These are phyloP conservation scores for Ciconia maguari DNA, from an alignment of 2,113 vertebrate genomes.

Conservation along the genomic window DNA sequence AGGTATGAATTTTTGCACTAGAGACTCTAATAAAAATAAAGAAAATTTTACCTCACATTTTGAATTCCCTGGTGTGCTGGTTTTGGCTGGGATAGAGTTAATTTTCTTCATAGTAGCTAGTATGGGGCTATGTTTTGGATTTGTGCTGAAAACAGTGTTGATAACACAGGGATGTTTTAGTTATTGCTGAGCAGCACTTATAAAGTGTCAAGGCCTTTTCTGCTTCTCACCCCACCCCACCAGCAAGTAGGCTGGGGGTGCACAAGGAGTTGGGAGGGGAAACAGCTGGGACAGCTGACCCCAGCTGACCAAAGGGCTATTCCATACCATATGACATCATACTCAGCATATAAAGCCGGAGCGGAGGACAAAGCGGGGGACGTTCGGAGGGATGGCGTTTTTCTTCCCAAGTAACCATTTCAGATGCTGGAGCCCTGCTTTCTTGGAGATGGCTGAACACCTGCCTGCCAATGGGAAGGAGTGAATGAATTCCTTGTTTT, in stretches of 20 bases:
- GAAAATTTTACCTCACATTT: neutral
- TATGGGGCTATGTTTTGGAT: neutral
- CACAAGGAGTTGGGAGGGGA: neutral
- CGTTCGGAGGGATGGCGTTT: neutral
- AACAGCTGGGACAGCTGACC: neutral
- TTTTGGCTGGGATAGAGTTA: neutral
- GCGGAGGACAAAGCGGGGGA: neutral
- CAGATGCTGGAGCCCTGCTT: neutral
- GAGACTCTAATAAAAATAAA: neutral
- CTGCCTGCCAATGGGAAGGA: rapidly evolving
- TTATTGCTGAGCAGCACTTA: neutral
- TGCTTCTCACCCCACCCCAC: neutral
- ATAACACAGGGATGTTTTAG: neutral
- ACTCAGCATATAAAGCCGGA: neutral
- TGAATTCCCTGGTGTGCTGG: neutral
- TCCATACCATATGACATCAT: neutral
- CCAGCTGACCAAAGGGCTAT: neutral
- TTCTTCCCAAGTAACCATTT: neutral
- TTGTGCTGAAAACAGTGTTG: neutral
- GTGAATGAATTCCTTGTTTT: neutral
- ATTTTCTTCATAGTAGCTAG: neutral
- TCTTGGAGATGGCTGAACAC: neutral
- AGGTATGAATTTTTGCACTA: neutral
- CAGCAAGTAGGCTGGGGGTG: neutral
- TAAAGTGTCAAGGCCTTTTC: neutral